phyloP scores from a whole-genome alignment of 2,888 invertebrate genomes.

The Schrankia costaestrigalis region DNA sequence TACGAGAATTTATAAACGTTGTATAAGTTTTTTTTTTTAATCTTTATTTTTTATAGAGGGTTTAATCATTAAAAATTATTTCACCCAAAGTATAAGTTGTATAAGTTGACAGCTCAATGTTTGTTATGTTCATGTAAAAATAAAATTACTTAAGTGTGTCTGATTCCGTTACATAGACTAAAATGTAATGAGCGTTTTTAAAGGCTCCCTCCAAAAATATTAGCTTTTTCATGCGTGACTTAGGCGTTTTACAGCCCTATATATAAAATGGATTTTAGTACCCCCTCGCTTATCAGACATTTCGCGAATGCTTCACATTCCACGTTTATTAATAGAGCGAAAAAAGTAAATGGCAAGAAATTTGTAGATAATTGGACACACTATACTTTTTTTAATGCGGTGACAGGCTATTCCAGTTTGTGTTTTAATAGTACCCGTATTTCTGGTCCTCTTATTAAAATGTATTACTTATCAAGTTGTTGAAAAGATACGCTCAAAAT shows the following conservation, averaged over 20 bases:
- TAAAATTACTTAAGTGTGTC: neutral
- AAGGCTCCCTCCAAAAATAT: slow-evolving; percentile 48
- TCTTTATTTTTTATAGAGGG: too few relatives aligned
- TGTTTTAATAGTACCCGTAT: too few relatives aligned
- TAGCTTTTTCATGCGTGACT: slow-evolving; percentile 51
- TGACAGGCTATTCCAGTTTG: too few relatives aligned
- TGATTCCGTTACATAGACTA: slow-evolving; percentile 28
- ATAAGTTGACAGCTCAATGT: too few relatives aligned
- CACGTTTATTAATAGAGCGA: slow-evolving; percentile 22
- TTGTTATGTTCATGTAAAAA: neutral
- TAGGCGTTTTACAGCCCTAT: slow-evolving; percentile 44
- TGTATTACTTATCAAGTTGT: too few relatives aligned
- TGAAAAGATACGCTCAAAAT: too few relatives aligned
- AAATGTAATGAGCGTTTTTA: slow-evolving; percentile 52
- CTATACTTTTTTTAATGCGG: too few relatives aligned
- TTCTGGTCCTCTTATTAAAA: too few relatives aligned
- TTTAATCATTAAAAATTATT: too few relatives aligned
- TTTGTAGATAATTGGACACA: slow-evolving; percentile 1
- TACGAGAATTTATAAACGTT: too few relatives aligned
- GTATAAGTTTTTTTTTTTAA: too few relatives aligned
- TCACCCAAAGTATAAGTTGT: too few relatives aligned
- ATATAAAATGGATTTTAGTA: slow-evolving; percentile 26
- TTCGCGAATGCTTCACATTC: slow-evolving; percentile 30
- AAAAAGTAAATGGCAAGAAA: slow-evolving; percentile 7
- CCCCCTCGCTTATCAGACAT: slow-evolving; percentile 32